Evolutionary conservation across 1,140 invertebrate genomes (phyloP), one percentile per base, ranked within the genome.

Genomic region (Penaeus japonicus): DNA sequence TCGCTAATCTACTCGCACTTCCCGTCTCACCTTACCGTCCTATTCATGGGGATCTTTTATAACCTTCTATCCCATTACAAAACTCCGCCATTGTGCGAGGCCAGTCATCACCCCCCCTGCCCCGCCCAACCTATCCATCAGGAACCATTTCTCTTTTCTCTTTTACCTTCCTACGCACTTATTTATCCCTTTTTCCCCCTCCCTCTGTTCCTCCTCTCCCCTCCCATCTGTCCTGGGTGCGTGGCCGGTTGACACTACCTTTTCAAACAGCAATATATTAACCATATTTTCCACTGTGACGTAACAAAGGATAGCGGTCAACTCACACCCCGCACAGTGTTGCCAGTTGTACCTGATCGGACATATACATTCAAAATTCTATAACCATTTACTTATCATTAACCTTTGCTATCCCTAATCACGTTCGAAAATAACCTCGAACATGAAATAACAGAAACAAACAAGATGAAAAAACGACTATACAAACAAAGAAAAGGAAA

Each of bases 261-360:
- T 81, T 81, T 81, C 79, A 81, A 81, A 81, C 79, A 81, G 54
- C 79, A 32, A 81, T 81, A 81, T 81, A 81, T 81, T 81, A 81
- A 59, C 79, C 79, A 81, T 81, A 81, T 81, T 81, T 59, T 81
- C 79, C 79, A 59, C 32, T 57, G 79, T 81, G 79, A 59, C n/a
- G 54, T 59, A 81, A 81, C 79, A 81, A 81, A 55, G 55, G 79
- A 12, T 81, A 15, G 54, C 54, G 65, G 79, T 27, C 79, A 18
- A 27, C 53, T 47, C 79, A 30, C 54, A 27, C 54, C 53, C n/a
- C 22, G 79, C 10, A 3, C 4, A 57, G 12, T 59, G 54, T 20
- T 30, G 24, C 65, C 65, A 70, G n/a, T n/a, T 70, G 65, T 70
- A 39, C 7, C 35, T 4, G 3, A 39, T 39, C 35, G 7, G 3